phyloP scores from a whole-genome alignment of 2,797 vertebrate species.

The Schizopygopsis malacanthus region DNA sequence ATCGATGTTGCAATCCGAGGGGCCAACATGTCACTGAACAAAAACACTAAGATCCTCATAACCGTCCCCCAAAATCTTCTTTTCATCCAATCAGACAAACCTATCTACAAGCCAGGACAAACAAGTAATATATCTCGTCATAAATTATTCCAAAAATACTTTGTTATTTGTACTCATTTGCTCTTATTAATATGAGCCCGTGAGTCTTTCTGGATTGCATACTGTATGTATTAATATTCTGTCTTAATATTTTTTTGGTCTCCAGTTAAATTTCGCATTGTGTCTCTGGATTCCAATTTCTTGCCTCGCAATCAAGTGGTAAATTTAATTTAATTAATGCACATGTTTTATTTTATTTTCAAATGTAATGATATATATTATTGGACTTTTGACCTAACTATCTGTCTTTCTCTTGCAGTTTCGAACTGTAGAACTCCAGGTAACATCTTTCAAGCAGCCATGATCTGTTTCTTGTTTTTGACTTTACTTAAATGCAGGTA shows the following conservation, averaged over 20 bases:
- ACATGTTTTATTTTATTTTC: not conserved
- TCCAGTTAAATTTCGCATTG: conserved; percentile 80
- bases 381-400: not conserved
- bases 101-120: conserved; percentile 83
- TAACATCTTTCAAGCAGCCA: conserved; percentile 33
- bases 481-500: not conserved
- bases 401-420: conserved; percentile 68
- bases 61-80: conserved; percentile 63
- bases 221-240: not conserved
- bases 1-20: conserved; percentile 70
- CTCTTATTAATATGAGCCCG: not conserved
- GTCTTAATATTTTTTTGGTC: conserved; percentile 17
- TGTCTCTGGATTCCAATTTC: conserved; percentile 77
- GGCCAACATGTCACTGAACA: conserved; percentile 48
- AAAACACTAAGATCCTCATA: conserved; percentile 77
- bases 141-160: not conserved
- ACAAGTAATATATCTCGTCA: conserved; percentile 69
- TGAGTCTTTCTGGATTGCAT: not conserved
- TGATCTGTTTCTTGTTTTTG: not conserved
- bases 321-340: conserved; percentile 39
- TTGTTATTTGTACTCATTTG: not conserved
- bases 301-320: conserved; percentile 71
- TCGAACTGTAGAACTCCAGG: conserved; percentile 70
- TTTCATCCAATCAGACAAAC: conserved; percentile 83
- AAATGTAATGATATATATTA: not conserved